Percentiles rank a stretch among this genome's conserved stretches.
These are phyloP conservation scores for Trichechus manatus DNA, from an alignment of 2,113 vertebrate genomes.

Conservation along the genomic window DNA sequence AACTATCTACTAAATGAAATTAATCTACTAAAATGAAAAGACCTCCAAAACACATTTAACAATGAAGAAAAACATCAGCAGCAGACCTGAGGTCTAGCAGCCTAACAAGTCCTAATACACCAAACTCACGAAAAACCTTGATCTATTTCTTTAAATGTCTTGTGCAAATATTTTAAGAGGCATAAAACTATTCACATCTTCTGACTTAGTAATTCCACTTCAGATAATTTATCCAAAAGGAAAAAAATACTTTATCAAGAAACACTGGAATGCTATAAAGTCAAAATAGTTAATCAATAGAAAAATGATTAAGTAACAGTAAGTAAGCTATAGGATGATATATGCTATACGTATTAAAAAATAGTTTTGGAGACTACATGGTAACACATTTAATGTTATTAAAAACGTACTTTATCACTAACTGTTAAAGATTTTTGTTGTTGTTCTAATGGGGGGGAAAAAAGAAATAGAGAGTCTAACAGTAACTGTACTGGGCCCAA, in stretches of 20 bases:
- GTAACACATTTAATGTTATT: background rate
- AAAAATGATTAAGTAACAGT: background rate
- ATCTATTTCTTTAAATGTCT: background rate
- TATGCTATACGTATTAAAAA: background rate
- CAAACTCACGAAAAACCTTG: background rate
- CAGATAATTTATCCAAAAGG: slow-evolving; percentile 1
- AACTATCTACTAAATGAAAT: background rate
- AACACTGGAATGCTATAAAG: background rate
- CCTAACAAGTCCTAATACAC: background rate
- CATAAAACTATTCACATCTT: background rate
- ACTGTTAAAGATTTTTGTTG: background rate
- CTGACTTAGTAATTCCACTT: slow-evolving; percentile 41
- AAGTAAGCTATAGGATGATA: background rate
- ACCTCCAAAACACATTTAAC: background rate
- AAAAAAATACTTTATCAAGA: slow-evolving; percentile 12
- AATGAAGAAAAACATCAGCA: slow-evolving; percentile 18
- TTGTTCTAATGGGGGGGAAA: background rate
- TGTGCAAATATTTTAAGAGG: background rate
- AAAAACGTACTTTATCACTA: background rate
- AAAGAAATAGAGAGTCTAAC: background rate
- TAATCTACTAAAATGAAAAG: slow-evolving; percentile 11
- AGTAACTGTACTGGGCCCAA: background rate
- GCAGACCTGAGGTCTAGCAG: background rate
- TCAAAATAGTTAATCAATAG: background rate
- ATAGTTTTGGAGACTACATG: background rate